phyloP scores from a whole-genome alignment of 2,113 vertebrate species.

The Planiliza haematocheilus region DNA sequence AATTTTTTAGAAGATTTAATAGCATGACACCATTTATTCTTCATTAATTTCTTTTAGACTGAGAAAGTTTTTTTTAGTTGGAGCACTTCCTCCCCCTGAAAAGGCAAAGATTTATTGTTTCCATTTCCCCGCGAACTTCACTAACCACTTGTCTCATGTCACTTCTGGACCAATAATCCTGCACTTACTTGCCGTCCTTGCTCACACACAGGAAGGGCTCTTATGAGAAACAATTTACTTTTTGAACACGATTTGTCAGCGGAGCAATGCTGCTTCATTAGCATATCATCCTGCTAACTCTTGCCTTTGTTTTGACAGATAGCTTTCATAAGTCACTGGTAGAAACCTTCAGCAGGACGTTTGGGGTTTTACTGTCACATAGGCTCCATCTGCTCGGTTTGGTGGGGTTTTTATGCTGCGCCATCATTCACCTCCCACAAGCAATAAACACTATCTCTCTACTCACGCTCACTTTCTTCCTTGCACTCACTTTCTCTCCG shows the following conservation, averaged over 20 bases:
- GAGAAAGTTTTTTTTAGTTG: constrained; percentile 12
- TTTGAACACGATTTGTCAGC: constrained; percentile 81
- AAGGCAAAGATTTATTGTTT: constrained; percentile 34
- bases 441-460: constrained; percentile 82
- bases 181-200: constrained; percentile 45
- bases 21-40: neutral
- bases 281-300: constrained; percentile 83
- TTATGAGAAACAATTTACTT: constrained; percentile 78
- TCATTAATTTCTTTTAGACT: constrained; percentile 23
- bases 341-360: constrained; percentile 82
- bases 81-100: neutral
- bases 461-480: constrained; percentile 43
- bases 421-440: constrained; percentile 85
- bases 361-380: constrained; percentile 86
- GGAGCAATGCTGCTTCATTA: constrained; percentile 77
- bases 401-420: constrained; percentile 80
- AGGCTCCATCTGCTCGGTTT: constrained; percentile 85
- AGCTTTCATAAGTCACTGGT: constrained; percentile 86
- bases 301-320: constrained; percentile 84
- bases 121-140: constrained; percentile 36
- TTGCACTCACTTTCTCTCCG: constrained; percentile 40
- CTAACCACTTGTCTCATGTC: constrained; percentile 51
- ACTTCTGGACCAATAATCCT: constrained; percentile 52
- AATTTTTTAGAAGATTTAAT: constrained; percentile 12
- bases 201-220: constrained; percentile 45